Evolutionary conservation across 2,113 vertebrate species (phyloP).

Genomic region (Chaenogobius annularis): DNA sequence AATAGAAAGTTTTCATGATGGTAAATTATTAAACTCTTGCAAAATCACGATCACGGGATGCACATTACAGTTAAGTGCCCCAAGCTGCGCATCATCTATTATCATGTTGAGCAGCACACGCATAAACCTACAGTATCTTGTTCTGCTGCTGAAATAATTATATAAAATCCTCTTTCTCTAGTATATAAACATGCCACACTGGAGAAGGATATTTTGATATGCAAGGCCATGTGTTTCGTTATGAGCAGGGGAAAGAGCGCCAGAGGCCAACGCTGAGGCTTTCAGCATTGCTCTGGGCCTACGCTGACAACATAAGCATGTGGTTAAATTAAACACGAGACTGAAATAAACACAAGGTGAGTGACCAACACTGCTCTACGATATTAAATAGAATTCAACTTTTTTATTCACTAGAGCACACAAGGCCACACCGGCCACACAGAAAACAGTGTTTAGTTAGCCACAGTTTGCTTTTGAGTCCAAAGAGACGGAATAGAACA

Average conservation of each 20-base stretch:
- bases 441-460: constrained; percentile 27
- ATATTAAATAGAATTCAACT: constrained; percentile 43
- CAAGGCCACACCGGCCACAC: too few relatives aligned
- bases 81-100: not conserved
- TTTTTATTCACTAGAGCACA: constrained; percentile 34
- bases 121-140: constrained; percentile 19
- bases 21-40: constrained; percentile 25
- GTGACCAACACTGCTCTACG: constrained; percentile 30
- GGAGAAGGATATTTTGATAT: constrained; percentile 43
- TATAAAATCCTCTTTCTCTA: constrained; percentile 27
- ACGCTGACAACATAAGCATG: constrained; percentile 41
- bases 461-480: constrained; percentile 15
- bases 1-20: constrained; percentile 31
- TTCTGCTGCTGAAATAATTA: constrained; percentile 48
- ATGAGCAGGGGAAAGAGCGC: constrained; percentile 42
- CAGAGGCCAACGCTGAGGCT: constrained; percentile 51
- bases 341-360: constrained; percentile 61
- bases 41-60: constrained; percentile 20
- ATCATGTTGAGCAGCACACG: constrained; percentile 22
- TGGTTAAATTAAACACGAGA: constrained; percentile 61
- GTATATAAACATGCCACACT: constrained; percentile 53
- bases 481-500: constrained; percentile 36
- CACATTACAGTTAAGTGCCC: constrained; percentile 1
- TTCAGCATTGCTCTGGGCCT: constrained; percentile 50
- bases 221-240: constrained; percentile 41